Evolutionary conservation across 92 coral and sea anemone genomes (phyloP).

Genomic region (Micromussa lordhowensis): DNA sequence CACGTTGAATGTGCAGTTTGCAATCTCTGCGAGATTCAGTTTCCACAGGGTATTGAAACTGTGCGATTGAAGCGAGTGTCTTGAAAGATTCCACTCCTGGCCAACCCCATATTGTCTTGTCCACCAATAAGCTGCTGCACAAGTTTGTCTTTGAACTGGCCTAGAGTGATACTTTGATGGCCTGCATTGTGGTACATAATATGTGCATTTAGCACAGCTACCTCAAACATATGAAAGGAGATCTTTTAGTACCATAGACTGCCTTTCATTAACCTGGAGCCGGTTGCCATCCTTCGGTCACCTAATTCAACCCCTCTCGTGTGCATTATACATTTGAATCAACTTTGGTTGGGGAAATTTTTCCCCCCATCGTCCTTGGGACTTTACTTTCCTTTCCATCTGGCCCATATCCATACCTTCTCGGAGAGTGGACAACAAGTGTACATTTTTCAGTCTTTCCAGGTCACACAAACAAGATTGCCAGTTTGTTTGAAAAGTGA

Average conservation of each 20-base stretch:
- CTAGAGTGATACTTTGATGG: constrained; percentile 19
- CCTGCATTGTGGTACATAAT: constrained; percentile 38
- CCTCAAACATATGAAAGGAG: constrained; percentile 46
- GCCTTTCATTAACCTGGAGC: constrained; percentile 42
- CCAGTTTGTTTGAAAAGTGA: constrained; percentile 40
- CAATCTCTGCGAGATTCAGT: constrained; percentile 35
- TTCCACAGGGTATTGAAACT: constrained; percentile 40
- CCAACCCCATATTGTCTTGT: no score
- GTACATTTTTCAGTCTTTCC: constrained; percentile 46
- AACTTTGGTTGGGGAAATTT: constrained; percentile 38
- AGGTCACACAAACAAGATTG: constrained; percentile 37
- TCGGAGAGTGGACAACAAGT: constrained; percentile 45
- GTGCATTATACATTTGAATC: constrained; percentile 24
- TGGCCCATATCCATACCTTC: constrained; percentile 41
- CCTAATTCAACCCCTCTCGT: constrained; percentile 53
- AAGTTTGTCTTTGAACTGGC: constrained; percentile 20
- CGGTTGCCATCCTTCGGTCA: constrained; percentile 42
- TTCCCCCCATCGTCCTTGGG: constrained; percentile 34
- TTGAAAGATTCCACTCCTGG: no score
- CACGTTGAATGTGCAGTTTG: constrained; percentile 4
- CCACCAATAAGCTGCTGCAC: constrained; percentile 49
- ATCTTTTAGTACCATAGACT: constrained; percentile 37
- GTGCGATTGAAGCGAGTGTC: neutral
- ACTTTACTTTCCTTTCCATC: constrained; percentile 36
- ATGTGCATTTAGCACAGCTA: constrained; percentile 42